Conservation (phyloP, 2,113 vertebrate genomes). For the Scytalopus superciliaris region DNA sequence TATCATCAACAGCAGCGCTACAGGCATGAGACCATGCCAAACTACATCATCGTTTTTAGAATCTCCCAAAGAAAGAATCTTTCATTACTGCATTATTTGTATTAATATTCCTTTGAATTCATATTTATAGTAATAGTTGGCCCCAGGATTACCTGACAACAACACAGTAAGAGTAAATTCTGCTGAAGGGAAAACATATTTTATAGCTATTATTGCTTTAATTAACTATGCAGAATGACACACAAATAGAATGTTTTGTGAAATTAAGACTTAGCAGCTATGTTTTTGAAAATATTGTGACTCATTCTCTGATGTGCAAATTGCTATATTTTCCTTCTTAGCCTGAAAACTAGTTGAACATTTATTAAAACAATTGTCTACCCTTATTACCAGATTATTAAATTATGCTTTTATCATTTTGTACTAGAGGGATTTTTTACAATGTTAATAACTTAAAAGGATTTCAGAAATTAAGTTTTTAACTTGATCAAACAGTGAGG, state of each 20-base stretch:
- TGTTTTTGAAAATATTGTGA: constrained; percentile 16
- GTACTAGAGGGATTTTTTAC: background rate
- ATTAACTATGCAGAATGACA: constrained; percentile 38
- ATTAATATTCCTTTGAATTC: constrained; percentile 18
- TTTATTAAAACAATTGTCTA: constrained; percentile 54
- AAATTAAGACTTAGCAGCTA: constrained; percentile 53
- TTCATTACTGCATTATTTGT: background rate
- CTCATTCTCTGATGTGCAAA: constrained; percentile 53
- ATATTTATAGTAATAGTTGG: constrained; percentile 6
- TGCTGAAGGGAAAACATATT: constrained; percentile 48
- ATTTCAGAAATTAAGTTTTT: constrained; percentile 48
- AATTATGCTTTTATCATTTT: constrained; percentile 27
- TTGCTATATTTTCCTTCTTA: constrained; percentile 43
- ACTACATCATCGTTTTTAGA: background rate
- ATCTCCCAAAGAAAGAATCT: constrained; percentile 13
- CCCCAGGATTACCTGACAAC: constrained; percentile 24
- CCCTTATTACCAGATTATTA: constrained; percentile 24
- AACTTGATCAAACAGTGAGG: background rate
- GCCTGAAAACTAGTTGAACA: constrained; percentile 33
- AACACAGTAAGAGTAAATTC: background rate
- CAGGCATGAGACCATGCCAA: background rate
- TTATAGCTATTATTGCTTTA: constrained; percentile 57
- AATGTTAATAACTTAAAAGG: constrained; percentile 41
- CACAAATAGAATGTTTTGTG: constrained; percentile 36
- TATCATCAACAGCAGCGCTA: background rate